These are phyloP conservation scores for Alethe diademata DNA, from an alignment of 2,113 vertebrate species.

Conservation along the genomic window DNA sequence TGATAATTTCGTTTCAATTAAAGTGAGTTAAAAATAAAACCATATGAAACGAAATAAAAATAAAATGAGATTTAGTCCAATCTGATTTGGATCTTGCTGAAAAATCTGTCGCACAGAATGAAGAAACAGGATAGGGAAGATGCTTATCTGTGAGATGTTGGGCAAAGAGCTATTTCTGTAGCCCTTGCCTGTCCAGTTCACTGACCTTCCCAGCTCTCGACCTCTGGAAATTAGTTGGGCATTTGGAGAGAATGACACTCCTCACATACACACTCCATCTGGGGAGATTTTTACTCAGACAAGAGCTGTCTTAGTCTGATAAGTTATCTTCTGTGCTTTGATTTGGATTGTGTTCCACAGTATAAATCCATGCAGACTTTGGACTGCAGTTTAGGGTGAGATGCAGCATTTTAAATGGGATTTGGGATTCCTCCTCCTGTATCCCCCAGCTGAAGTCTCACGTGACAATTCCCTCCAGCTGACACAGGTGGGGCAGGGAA, in stretches of 20 bases:
- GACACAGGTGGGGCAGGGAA: not conserved
- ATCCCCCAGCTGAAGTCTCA: not conserved
- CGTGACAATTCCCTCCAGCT: not conserved
- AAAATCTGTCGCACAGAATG: not conserved
- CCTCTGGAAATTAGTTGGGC: not conserved
- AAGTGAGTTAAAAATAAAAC: constrained; percentile 53
- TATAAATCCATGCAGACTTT: not conserved
- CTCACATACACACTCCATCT: not conserved
- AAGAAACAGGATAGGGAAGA: not conserved
- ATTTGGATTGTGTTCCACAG: not conserved
- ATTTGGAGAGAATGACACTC: not conserved
- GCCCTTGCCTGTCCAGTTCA: not conserved
- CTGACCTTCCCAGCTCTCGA: not conserved
- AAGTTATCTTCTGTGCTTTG: not conserved
- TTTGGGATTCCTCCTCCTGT: not conserved
- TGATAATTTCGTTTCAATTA: constrained; percentile 55
- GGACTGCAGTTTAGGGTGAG: not conserved
- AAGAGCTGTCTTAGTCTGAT: not conserved
- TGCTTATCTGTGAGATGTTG: not conserved
- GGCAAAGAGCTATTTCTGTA: not conserved
- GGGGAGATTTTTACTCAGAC: not conserved
- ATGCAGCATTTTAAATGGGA: not conserved
- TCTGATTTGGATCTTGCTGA: constrained; percentile 16
- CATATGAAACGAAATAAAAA: constrained; percentile 42
- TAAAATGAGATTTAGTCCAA: constrained; percentile 20